phyloP scores from a whole-genome alignment of 35 echinoderm and acorn worm genomes.

The Lytechinus pictus region DNA sequence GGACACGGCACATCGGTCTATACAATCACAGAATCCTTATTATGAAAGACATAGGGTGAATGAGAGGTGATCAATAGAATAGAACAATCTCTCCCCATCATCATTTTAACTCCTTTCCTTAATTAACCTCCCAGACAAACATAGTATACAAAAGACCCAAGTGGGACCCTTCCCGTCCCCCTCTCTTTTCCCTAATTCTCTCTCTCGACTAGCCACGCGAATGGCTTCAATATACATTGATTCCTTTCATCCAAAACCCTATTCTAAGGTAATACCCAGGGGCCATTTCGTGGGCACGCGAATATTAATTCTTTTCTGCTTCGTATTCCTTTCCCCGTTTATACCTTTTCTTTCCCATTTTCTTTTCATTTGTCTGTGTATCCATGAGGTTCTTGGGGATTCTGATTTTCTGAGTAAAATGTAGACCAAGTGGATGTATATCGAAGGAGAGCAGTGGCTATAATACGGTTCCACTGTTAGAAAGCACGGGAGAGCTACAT shows the following conservation, averaged over 20 bases:
- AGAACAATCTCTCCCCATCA: background rate
- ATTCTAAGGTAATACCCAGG: conserved; percentile 26
- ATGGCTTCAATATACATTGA: background rate
- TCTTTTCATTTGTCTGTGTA: background rate
- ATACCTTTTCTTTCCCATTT: background rate
- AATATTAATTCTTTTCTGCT: background rate
- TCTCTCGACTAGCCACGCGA: background rate
- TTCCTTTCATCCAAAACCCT: background rate
- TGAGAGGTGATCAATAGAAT: background rate
- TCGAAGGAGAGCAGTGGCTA: background rate
- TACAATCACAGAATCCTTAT: background rate
- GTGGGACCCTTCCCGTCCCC: background rate
- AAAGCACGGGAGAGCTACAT: background rate
- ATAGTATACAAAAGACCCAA: background rate
- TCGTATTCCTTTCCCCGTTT: background rate
- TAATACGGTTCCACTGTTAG: background rate
- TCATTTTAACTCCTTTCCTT: conserved; percentile 9
- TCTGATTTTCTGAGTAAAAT: background rate
- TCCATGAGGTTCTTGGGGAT: background rate
- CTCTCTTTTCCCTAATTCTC: background rate
- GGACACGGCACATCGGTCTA: background rate
- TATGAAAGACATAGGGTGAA: background rate
- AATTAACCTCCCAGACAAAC: conserved; percentile 15
- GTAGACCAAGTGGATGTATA: background rate
- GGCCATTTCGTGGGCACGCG: conserved; percentile 23